These are phyloP conservation scores for Phrynocephalus versicolor DNA, from an alignment of 2,113 vertebrate genomes.

Conservation along the genomic window DNA sequence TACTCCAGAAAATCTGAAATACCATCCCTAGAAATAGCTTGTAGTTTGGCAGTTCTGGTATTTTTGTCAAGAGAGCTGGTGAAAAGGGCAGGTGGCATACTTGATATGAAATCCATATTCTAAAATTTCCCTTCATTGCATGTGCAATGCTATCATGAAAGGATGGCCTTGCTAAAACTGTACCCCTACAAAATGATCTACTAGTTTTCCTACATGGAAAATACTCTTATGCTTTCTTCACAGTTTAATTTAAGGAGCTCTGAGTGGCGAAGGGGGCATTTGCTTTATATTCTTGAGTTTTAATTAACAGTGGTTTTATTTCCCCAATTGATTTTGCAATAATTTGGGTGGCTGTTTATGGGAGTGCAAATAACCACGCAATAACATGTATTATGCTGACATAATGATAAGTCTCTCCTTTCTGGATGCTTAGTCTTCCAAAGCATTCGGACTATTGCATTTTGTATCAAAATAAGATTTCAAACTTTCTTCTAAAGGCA, in stretches of 20 bases:
- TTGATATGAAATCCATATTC: background rate
- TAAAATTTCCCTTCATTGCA: background rate
- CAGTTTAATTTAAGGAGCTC: background rate
- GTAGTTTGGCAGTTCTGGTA: background rate
- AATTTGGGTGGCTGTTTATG: background rate
- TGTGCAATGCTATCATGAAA: background rate
- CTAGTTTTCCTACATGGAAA: background rate
- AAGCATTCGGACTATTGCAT: no score
- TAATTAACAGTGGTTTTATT: slow-evolving; percentile 4
- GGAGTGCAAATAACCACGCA: background rate
- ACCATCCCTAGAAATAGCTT: background rate
- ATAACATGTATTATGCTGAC: background rate
- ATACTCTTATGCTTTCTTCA: background rate
- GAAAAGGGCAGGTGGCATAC: no score
- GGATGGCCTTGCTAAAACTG: no score
- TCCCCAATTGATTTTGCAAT: background rate
- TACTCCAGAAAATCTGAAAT: no score
- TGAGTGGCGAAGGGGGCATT: background rate
- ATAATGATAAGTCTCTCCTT: background rate
- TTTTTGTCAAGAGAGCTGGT: background rate
- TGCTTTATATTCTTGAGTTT: background rate
- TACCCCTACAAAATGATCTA: background rate
- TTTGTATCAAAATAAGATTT: no score
- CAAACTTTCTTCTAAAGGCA: no score
- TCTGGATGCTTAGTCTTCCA: no score